Evolutionary conservation across 2,113 vertebrate genomes (phyloP).

Genomic region (Hippoglossus stenolepis): DNA sequence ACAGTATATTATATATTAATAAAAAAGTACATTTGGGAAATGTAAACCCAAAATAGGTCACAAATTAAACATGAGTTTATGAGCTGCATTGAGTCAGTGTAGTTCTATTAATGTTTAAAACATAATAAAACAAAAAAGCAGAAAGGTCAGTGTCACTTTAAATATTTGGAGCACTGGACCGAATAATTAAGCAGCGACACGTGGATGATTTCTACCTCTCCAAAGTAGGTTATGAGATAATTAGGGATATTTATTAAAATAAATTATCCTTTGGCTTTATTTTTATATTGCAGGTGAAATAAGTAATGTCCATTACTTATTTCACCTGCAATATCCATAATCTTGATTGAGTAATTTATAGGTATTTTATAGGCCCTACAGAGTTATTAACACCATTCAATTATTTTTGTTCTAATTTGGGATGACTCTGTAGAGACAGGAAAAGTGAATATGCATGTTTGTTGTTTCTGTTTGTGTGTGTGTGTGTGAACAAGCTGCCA

Average conservation of each 20-base stretch:
- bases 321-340: not conserved
- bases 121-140: not conserved
- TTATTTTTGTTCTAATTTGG: too few species aligned
- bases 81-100: not conserved
- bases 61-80: not conserved
- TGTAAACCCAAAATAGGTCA: not conserved
- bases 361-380: too few species aligned
- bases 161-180: slow-evolving; percentile 1
- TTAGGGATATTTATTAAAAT: not conserved
- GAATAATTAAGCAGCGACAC: not conserved
- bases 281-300: not conserved
- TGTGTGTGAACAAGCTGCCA: too few species aligned
- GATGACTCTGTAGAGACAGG: too few species aligned
- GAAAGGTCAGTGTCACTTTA: slow-evolving; percentile 1
- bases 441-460: too few species aligned
- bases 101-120: not conserved
- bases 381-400: too few species aligned
- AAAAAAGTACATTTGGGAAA: too few species aligned
- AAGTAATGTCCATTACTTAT: not conserved
- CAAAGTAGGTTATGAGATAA: not conserved
- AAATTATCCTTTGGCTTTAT: not conserved
- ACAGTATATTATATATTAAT: too few species aligned
- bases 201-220: not conserved
- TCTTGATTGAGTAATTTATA: not conserved
- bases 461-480: too few species aligned